Evolutionary conservation across 2,888 invertebrate genomes (phyloP).

Genomic region (Dichetophora obliterata): DNA sequence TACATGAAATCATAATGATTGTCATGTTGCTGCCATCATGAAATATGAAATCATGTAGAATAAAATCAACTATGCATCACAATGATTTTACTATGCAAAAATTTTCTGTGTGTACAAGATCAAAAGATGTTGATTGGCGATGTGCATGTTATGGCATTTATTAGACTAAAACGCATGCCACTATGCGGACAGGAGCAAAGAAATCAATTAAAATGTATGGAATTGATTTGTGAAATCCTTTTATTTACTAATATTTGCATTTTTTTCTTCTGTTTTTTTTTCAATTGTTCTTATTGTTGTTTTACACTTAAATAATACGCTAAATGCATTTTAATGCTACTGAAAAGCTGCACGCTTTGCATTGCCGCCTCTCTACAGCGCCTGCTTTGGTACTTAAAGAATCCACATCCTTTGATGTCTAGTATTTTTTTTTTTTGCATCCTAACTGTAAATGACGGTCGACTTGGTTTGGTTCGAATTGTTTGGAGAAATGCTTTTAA

Average conservation of each 20-base stretch:
- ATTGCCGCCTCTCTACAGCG: too few species aligned
- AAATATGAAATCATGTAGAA: too few species aligned
- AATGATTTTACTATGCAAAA: too few species aligned
- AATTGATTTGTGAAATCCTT: not conserved
- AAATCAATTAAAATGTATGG: not conserved
- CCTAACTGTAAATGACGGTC: not conserved
- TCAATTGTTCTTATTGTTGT: slow-evolving; percentile 2
- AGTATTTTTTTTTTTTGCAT: not conserved
- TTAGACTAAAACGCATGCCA: not conserved
- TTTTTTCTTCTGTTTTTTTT: not conserved
- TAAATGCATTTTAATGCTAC: too few species aligned
- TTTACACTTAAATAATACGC: not conserved
- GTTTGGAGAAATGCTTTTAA: slow-evolving; percentile 23
- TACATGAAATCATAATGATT: too few species aligned
- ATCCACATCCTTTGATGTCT: too few species aligned
- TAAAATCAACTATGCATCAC: too few species aligned
- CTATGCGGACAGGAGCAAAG: not conserved
- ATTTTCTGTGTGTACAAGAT: not conserved
- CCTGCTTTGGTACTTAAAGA: too few species aligned
- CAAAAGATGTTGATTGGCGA: not conserved
- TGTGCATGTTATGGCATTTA: slow-evolving; percentile 13
- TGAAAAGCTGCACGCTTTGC: too few species aligned
- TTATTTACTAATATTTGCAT: not conserved
- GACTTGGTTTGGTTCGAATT: not conserved
- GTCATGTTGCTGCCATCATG: too few species aligned